phyloP scores from a whole-genome alignment of 2,797 vertebrate species.

The Clarias pachynema region DNA sequence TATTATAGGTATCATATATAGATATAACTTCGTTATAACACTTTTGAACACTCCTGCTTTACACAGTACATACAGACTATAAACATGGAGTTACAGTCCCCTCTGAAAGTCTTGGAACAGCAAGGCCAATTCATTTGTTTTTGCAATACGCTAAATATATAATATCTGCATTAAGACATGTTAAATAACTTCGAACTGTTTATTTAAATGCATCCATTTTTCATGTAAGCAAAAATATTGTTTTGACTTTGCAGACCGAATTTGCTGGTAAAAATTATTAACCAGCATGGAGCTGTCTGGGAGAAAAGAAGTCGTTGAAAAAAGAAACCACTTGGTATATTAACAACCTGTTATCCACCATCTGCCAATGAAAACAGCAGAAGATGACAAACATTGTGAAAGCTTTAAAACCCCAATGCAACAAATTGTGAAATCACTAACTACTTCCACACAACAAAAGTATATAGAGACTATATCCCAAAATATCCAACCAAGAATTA shows the following conservation, averaged over 20 bases:
- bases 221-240: neutral
- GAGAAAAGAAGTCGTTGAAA: neutral
- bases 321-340: neutral
- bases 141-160: neutral
- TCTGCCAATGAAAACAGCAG: neutral
- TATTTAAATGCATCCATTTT: neutral
- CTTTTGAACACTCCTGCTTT: neutral
- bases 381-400: neutral
- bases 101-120: neutral
- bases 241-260: neutral
- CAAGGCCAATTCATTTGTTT: neutral
- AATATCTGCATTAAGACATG: neutral
- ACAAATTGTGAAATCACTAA: neutral
- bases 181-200: neutral
- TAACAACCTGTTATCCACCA: neutral
- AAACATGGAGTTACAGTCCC: neutral
- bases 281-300: neutral
- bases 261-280: neutral
- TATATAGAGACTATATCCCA: neutral
- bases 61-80: neutral
- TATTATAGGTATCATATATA: slow-evolving; percentile 28
- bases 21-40: neutral
- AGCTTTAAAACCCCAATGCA: neutral
- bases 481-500: neutral
- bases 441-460: neutral